Conservation (phyloP, 2,797 vertebrate genomes). For the Acipenser oxyrinchus region DNA sequence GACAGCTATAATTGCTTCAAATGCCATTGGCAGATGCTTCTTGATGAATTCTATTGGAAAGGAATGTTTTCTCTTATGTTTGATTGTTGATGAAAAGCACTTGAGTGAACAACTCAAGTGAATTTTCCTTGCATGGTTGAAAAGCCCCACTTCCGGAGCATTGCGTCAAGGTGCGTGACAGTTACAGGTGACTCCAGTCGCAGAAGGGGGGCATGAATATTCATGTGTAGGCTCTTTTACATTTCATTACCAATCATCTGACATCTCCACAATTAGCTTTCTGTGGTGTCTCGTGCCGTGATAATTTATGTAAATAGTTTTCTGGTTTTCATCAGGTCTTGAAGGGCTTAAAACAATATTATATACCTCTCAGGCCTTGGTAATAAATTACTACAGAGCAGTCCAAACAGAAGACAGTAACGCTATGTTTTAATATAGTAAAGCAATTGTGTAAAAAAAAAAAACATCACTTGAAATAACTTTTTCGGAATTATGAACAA, state of each 20-base stretch:
- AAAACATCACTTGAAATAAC: no score
- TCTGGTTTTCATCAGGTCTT: no score
- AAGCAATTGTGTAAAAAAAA: no score
- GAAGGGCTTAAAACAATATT: no score
- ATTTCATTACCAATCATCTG: slow-evolving; percentile 4
- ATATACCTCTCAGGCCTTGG: no score
- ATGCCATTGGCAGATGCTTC: slow-evolving; percentile 17
- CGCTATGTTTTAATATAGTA: no score
- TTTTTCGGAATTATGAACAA: no score
- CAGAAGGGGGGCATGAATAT: slow-evolving; percentile 3
- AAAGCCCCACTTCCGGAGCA: not conserved
- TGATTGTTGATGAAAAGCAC: slow-evolving; percentile 3
- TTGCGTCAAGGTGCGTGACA: not conserved
- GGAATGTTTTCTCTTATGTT: slow-evolving; percentile 11
- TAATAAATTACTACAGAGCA: no score
- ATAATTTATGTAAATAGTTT: not conserved
- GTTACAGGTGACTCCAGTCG: not conserved
- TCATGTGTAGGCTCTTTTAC: not conserved
- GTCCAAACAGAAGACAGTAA: no score
- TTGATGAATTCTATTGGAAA: slow-evolving; percentile 13
- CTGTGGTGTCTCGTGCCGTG: not conserved
- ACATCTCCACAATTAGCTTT: slow-evolving; percentile 1
- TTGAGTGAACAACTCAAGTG: not conserved
- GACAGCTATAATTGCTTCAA: slow-evolving; percentile 9
- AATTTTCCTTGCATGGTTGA: not conserved